Evolutionary conservation across 1,140 invertebrate genomes (phyloP), one percentile per base, ranked within the genome.

Genomic region (Nebria ingens): DNA sequence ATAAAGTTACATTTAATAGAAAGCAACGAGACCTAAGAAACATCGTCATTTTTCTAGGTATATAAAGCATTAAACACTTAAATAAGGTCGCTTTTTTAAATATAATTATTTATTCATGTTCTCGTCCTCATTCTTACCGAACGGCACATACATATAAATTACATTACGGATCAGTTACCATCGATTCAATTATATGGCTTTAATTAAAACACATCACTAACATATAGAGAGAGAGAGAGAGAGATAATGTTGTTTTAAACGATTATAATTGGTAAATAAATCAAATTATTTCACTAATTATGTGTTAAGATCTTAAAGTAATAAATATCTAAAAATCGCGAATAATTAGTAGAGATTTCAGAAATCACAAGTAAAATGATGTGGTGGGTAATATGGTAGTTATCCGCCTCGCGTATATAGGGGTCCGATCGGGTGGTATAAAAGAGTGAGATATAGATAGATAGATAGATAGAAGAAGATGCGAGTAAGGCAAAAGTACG

Each of bases 41-140:
- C 40, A 45, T 45, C 40, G 40, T 45, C 9, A 45, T 45, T 45
- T 45, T 45, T 45, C 40, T 45, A 45, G 40, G 40, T 45, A 45
- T 45, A 45, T 45, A 45, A 45, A 45, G 40, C 40, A 12, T 17
- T 45, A 45, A 45, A 45, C 40, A 45, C 40, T 45, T 45, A 45
- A 45, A 45, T 9, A 45, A 45, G 40, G 40, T 45, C 40, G 40
- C 40, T 12, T 45, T 45, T 45, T 45, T 45, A 45, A 45, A 45
- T 45, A 45, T 45, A 45, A 45, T 45, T 45, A 45, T 45, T 45
- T 45, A 45, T 45, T 12, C 9, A 45, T 45, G 40, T 45, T 17
- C 15, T 6, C 3, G 9, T 4, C 40, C 9, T 17, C 4, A 45
- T 45, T 45, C 3, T 9, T 45, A 45, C 17, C 6, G 17, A 45